Evolutionary conservation across 37 sponge, comb jelly and placozoan genomes (phyloP), one percentile per base, ranked within the genome.

Genomic region (Ianthella basta): DNA sequence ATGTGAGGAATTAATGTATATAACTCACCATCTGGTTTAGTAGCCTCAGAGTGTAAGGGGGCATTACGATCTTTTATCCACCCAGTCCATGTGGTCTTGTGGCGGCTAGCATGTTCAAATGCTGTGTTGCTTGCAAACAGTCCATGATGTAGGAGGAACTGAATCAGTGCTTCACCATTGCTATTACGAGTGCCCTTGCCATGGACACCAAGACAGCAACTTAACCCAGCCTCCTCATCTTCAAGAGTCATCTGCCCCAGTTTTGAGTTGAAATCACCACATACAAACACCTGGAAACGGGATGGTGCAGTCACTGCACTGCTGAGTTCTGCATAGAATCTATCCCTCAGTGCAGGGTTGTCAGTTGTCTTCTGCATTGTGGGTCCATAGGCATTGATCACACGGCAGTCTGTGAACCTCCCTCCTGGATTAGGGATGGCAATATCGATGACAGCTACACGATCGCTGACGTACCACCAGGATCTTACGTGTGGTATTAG

Each of bases 221-320:
- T 37, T 20, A 72, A 30, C 39, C 73, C 73, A 38, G 73, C 73
- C 8, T 72, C 73, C 16, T 38, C 41, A 72, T 72, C 73, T 10
- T 37, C 41, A 13, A 40, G 32, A 8, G 73, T 30, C 20, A 37
- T 33, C 14, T 12, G 32, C 40, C 39, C 73, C 14, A 72, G 36
- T 40, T 72, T 72, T 37, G 73, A 72, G 19, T 72, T 72, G 73
- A 72, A 72, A 37, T 72, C 73, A 20, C 73, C 73, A 32, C 73
- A 72, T 33, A 72, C 30, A 72, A 72, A 33, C 14, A 72, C 32
- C 13, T 38, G 73, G 19, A 34, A 72, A 72, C 73, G 73, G 30
- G 73, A 33, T 72, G 73, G 73, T 12, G 73, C 30, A 21, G 8
- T 72, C 40, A 72, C 41, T 8, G 30, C 73, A 34, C 8, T 8